Conservation (phyloP, 2,888 invertebrate genomes). For the Andrena bucephala region DNA sequence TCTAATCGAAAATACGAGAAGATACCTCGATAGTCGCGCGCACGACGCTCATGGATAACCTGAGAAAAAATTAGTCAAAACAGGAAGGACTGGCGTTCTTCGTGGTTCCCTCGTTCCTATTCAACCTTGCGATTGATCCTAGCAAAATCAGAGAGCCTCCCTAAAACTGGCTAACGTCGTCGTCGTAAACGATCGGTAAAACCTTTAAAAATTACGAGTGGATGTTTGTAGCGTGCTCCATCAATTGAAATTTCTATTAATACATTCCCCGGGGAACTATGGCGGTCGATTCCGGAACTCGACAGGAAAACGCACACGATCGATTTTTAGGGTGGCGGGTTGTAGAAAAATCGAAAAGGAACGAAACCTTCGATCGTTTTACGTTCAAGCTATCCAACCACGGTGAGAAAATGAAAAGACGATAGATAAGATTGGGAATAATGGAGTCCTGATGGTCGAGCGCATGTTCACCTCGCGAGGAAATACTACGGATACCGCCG, state of each 20-base stretch:
- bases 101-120: conserved; percentile 13
- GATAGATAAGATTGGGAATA: not conserved
- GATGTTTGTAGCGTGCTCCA: not conserved
- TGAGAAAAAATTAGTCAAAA: conserved; percentile 58
- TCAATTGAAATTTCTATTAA: conserved; percentile 12
- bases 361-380: conserved; percentile 21
- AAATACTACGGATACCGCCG: conserved; percentile 57
- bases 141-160: conserved; percentile 29
- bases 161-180: conserved; percentile 30
- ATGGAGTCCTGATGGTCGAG: conserved; percentile 12
- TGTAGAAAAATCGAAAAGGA: conserved; percentile 33
- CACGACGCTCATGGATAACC: conserved; percentile 58
- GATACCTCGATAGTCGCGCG: conserved; percentile 67
- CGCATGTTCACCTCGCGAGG: conserved; percentile 59
- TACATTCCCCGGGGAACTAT: conserved; percentile 19
- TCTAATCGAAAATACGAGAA: conserved; percentile 57
- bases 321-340: conserved; percentile 5
- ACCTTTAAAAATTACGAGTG: conserved; percentile 35
- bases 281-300: conserved; percentile 36
- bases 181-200: conserved; percentile 38
- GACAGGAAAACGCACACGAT: conserved; percentile 46
- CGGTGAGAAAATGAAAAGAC: not conserved
- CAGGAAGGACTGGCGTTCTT: conserved; percentile 64
- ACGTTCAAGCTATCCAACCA: not conserved
- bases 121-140: conserved; percentile 16